phyloP scores from a whole-genome alignment of 2,888 invertebrate genomes.

The Spodoptera exigua region DNA sequence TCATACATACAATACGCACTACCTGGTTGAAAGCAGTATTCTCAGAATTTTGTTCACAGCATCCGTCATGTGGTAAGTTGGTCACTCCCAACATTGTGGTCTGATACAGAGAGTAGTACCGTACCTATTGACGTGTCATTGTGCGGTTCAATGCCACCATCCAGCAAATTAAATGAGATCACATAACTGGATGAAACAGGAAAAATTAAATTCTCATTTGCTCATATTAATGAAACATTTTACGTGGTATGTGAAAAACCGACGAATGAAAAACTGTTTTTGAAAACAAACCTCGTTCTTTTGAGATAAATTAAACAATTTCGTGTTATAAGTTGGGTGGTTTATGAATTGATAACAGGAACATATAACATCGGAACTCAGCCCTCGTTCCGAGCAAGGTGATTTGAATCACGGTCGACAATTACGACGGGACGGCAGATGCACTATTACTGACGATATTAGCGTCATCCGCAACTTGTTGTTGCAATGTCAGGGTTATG shows the following conservation, averaged over 20 bases:
- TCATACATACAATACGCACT: constrained; percentile 5
- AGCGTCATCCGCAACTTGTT: constrained; percentile 77
- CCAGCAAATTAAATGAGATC: constrained; percentile 49
- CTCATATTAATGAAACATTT: constrained; percentile 2
- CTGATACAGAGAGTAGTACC: constrained; percentile 16
- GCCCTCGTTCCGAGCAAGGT: constrained; percentile 73
- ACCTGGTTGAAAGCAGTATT: constrained; percentile 27
- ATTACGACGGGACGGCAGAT: constrained; percentile 79
- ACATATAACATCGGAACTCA: constrained; percentile 35
- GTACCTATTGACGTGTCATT: constrained; percentile 53
- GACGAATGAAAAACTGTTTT: constrained; percentile 3
- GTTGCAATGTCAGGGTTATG: constrained; percentile 81
- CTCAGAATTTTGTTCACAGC: constrained; percentile 30
- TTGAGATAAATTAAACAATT: constrained; percentile 18
- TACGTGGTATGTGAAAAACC: no score
- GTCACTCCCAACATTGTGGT: constrained; percentile 65
- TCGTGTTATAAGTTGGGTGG: constrained; percentile 15
- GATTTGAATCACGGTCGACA: constrained; percentile 82
- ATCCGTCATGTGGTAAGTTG: constrained; percentile 57
- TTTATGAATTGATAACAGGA: constrained; percentile 37
- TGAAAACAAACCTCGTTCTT: constrained; percentile 15
- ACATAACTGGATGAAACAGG: constrained; percentile 27
- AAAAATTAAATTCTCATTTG: constrained; percentile 16
- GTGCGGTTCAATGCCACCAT: constrained; percentile 56
- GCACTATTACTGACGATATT: constrained; percentile 78